A percentile compares a stretch with the other conserved stretches of the same genome.
These are phyloP conservation scores for Thrips palmi DNA, from an alignment of 1,140 invertebrate species.

Conservation along the genomic window DNA sequence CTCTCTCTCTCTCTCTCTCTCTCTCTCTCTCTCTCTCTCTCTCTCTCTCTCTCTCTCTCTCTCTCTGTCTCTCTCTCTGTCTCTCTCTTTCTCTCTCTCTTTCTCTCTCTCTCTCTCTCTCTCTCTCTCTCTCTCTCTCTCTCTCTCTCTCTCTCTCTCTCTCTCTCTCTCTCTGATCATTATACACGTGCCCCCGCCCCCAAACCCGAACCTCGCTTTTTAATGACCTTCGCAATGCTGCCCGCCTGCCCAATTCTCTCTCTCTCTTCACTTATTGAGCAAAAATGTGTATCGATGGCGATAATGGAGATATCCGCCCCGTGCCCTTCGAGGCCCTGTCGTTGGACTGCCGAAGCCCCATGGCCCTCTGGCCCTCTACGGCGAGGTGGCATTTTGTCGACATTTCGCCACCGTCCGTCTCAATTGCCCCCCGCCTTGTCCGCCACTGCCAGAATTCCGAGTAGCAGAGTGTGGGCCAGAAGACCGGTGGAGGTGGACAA, in stretches of 20 bases:
- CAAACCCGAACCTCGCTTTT: neutral
- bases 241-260: constrained; percentile 2
- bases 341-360: too few species aligned
- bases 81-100: neutral
- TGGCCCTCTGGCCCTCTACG: too few species aligned
- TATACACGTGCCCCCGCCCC: neutral
- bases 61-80: neutral
- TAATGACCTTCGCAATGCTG: neutral
- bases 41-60: neutral
- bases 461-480: too few species aligned
- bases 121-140: neutral
- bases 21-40: neutral
- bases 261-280: too few species aligned
- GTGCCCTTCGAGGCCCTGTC: too few species aligned
- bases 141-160: neutral
- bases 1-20: neutral
- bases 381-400: too few species aligned
- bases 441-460: too few species aligned
- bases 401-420: too few species aligned
- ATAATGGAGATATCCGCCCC: too few species aligned
- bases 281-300: too few species aligned
- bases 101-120: neutral
- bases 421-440: too few species aligned
- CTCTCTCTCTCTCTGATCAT: constrained; percentile 4
- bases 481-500: too few species aligned